Conservation (phyloP, 1,140 invertebrate species). For the Drusus annulatus region DNA sequence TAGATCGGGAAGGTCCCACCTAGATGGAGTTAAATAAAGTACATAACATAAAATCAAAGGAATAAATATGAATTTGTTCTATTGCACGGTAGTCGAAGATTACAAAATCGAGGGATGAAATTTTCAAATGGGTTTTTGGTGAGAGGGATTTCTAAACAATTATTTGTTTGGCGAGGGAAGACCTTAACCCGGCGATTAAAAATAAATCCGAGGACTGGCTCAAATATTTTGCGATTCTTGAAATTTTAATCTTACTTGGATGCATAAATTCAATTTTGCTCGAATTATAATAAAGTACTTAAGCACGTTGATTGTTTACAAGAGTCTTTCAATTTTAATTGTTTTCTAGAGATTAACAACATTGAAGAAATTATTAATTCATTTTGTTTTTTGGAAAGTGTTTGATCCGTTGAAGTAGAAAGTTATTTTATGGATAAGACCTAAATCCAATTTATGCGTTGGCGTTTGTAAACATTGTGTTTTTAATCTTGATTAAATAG, state of each 20-base stretch:
- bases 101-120: constrained; percentile 56
- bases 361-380: background rate
- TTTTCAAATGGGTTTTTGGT: constrained; percentile 54
- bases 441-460: too few species aligned
- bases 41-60: constrained; percentile 58
- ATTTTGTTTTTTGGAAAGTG: background rate
- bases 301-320: background rate
- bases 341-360: background rate
- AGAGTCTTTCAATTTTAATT: background rate
- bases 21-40: constrained; percentile 51
- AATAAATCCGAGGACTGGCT: constrained; percentile 41
- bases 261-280: constrained; percentile 32
- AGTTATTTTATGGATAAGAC: background rate
- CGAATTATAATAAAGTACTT: constrained; percentile 17
- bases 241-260: constrained; percentile 30
- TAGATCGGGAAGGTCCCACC: constrained; percentile 38
- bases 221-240: constrained; percentile 36
- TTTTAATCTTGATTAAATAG: too few species aligned
- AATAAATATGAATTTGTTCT: constrained; percentile 59
- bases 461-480: too few species aligned
- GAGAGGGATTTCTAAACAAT: constrained; percentile 57
- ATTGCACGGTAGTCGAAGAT: constrained; percentile 57
- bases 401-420: background rate
- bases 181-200: constrained; percentile 47
- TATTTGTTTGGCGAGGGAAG: constrained; percentile 55